Evolutionary conservation across 2,797 vertebrate genomes (phyloP).

Genomic region (Botia almorhae): DNA sequence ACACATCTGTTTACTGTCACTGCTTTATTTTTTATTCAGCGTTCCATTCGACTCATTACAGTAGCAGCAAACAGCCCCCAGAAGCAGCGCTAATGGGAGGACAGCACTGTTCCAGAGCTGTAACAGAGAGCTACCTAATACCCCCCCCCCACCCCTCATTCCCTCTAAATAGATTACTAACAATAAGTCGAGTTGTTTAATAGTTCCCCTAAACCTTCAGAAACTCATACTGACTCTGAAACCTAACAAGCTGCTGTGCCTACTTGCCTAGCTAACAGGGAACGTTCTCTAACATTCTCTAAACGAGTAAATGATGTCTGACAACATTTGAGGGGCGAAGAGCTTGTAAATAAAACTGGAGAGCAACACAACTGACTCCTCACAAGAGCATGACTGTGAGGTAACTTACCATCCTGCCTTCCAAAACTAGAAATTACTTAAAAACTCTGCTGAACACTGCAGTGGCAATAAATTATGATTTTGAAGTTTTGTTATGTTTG

Average conservation of each 20-base stretch:
- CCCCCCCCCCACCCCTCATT: too few species aligned
- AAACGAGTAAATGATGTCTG: slow-evolving; percentile 66
- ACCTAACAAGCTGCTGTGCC: background rate
- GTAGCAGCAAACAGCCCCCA: slow-evolving; percentile 61
- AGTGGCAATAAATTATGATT: slow-evolving; percentile 39
- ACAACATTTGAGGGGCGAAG: slow-evolving; percentile 44
- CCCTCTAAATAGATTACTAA: slow-evolving; percentile 29
- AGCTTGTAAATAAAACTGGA: slow-evolving; percentile 62
- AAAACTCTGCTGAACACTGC: slow-evolving; percentile 11
- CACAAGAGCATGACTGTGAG: slow-evolving; percentile 37
- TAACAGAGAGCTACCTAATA: slow-evolving; percentile 31
- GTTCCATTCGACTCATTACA: slow-evolving; percentile 74
- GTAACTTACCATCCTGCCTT: slow-evolving; percentile 30
- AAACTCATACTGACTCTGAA: slow-evolving; percentile 35
- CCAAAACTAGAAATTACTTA: slow-evolving; percentile 2
- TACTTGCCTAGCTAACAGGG: slow-evolving; percentile 28
- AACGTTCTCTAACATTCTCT: too few species aligned
- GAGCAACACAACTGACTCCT: slow-evolving; percentile 52
- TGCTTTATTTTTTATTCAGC: slow-evolving; percentile 72
- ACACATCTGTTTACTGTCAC: slow-evolving; percentile 64
- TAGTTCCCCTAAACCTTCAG: slow-evolving; percentile 36
- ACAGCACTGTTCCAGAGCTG: slow-evolving; percentile 44
- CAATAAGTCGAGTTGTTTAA: slow-evolving; percentile 38
- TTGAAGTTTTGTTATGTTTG: slow-evolving; percentile 30
- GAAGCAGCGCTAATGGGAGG: slow-evolving; percentile 43